Evolutionary conservation across 2,113 vertebrate genomes (phyloP).

Genomic region (Oryzias celebensis): DNA sequence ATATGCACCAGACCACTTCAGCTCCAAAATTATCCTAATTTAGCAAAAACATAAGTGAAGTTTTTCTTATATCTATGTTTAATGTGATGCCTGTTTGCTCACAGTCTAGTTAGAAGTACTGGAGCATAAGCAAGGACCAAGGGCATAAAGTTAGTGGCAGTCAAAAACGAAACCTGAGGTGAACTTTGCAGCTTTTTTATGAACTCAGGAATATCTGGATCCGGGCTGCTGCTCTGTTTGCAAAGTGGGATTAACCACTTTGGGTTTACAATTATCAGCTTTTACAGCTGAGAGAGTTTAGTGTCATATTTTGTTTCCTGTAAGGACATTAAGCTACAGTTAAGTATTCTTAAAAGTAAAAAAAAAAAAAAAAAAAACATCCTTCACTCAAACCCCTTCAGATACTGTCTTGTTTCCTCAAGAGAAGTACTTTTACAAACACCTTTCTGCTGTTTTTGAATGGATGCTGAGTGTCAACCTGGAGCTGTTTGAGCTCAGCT

Average conservation of each 20-base stretch:
- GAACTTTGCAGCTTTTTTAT: conserved; percentile 9
- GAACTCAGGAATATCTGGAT: neutral
- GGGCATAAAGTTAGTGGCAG: neutral
- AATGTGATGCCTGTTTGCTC: too few relatives aligned
- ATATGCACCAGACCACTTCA: too few relatives aligned
- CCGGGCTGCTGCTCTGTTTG: conserved; percentile 38
- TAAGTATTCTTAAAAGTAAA: neutral
- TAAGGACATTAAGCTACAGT: too few relatives aligned
- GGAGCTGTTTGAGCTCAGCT: conserved; percentile 79
- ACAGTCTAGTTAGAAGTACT: neutral
- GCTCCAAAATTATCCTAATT: too few relatives aligned
- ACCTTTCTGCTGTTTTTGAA: conserved; percentile 76
- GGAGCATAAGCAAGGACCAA: neutral
- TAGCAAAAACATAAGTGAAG: too few relatives aligned
- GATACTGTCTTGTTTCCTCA: conserved; percentile 70
- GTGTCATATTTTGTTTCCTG: too few relatives aligned
- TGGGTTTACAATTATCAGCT: too few relatives aligned
- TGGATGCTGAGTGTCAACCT: conserved; percentile 77
- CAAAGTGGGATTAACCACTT: conserved; percentile 49
- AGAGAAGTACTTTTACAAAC: conserved; percentile 40
- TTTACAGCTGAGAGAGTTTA: neutral
- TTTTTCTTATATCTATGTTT: too few relatives aligned
- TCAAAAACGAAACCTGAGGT: neutral
- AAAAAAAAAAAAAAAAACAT: neutral
- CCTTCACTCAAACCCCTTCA: conserved; percentile 50